phyloP scores from a whole-genome alignment of 1,140 invertebrate genomes.

The Leptinotarsa texana region DNA sequence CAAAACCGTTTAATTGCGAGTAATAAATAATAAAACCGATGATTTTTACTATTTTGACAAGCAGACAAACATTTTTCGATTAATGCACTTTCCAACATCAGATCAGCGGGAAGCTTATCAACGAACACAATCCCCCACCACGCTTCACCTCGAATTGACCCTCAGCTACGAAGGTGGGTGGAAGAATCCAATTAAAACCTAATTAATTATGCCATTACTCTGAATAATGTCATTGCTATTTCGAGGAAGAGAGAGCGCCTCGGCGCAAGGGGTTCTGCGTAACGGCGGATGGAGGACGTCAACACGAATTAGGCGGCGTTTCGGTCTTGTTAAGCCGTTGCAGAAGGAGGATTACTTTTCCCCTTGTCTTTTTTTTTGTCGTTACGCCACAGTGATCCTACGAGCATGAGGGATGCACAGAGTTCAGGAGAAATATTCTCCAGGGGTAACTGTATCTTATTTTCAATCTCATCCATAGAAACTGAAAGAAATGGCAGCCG shows the following conservation, averaged over 20 bases:
- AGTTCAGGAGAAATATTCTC: conserved; percentile 5
- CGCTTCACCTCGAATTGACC: too few relatives aligned
- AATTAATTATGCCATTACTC: conserved; percentile 16
- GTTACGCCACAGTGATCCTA: background rate
- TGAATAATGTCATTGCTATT: background rate
- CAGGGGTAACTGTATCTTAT: too few relatives aligned
- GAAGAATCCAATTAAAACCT: background rate
- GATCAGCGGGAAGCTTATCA: too few relatives aligned
- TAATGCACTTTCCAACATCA: too few relatives aligned
- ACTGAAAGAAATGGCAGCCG: too few relatives aligned
- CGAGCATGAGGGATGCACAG: background rate
- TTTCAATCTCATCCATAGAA: too few relatives aligned
- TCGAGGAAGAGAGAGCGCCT: background rate
- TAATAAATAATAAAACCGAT: too few relatives aligned
- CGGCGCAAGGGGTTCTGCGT: conserved; percentile 14
- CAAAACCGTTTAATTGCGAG: too few relatives aligned
- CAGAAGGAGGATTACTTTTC: conserved; percentile 28
- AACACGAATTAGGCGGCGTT: conserved; percentile 49
- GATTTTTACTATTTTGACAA: too few relatives aligned
- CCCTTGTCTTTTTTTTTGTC: background rate
- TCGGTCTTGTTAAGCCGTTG: conserved; percentile 44
- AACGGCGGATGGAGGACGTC: conserved; percentile 49
- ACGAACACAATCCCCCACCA: too few relatives aligned
- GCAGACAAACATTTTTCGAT: too few relatives aligned
- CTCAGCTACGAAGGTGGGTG: too few relatives aligned